Conservation (phyloP, 2,888 invertebrate genomes). For the Odontocolon sp. region DNA sequence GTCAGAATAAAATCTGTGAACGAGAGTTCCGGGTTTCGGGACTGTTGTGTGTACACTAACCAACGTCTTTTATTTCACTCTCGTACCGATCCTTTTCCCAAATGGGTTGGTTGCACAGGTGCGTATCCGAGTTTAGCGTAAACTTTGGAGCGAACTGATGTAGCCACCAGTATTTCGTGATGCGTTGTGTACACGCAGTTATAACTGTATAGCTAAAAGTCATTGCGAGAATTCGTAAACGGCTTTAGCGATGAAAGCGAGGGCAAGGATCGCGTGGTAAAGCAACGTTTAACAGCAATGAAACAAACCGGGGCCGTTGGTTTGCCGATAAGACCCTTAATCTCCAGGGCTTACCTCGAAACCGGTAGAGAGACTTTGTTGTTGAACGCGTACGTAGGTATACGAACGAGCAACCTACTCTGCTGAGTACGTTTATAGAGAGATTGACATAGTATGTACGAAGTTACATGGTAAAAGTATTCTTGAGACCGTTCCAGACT, state of each 20-base stretch:
- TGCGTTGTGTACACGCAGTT: slow-evolving; percentile 27
- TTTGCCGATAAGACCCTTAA: slow-evolving; percentile 70
- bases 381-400: slow-evolving; percentile 52
- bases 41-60: background rate
- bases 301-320: slow-evolving; percentile 65
- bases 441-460: background rate
- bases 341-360: slow-evolving; percentile 41
- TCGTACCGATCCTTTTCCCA: background rate
- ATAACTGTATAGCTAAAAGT: slow-evolving; percentile 21
- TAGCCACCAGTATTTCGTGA: slow-evolving; percentile 18
- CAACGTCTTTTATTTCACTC: background rate
- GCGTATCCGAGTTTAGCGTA: slow-evolving; percentile 19
- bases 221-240: slow-evolving; percentile 45
- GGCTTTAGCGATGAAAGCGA: slow-evolving; percentile 26
- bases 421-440: slow-evolving; percentile 17
- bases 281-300: slow-evolving; percentile 68
- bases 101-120: slow-evolving; percentile 5
- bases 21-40: slow-evolving; percentile 3
- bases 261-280: slow-evolving; percentile 71
- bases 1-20: slow-evolving; percentile 11
- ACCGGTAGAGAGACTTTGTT: slow-evolving; percentile 57
- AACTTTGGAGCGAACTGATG: slow-evolving; percentile 14
- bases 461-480: slow-evolving; percentile 28
- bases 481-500: slow-evolving; percentile 43
- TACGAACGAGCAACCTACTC: slow-evolving; percentile 26